A percentile compares a stretch with the other conserved stretches of the same genome.
Conservation (phyloP, 2,888 invertebrate species). For the Lasioglossum vierecki region DNA sequence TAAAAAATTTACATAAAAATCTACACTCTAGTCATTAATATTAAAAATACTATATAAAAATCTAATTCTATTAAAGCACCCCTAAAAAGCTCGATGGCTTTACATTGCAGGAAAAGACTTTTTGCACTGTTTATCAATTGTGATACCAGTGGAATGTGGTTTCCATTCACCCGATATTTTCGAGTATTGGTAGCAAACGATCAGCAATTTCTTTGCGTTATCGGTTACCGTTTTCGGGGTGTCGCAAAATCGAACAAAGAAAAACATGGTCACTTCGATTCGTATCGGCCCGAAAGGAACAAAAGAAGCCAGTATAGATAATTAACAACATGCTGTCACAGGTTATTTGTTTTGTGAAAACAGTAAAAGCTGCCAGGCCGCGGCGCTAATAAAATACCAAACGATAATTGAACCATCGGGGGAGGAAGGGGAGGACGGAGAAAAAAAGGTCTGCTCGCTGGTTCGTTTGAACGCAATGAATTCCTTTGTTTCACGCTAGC, state of each 20-base stretch:
- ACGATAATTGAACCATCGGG: slow-evolving; percentile 25
- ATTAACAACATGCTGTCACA: slow-evolving; percentile 17
- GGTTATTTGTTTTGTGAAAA: slow-evolving; percentile 11
- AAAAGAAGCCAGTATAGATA: background rate
- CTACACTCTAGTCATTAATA: too few relatives aligned
- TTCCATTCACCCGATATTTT: background rate
- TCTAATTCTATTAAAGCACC: background rate
- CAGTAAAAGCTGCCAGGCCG: slow-evolving; percentile 16
- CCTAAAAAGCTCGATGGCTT: background rate
- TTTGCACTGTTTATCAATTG: background rate
- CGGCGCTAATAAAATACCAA: slow-evolving; percentile 34
- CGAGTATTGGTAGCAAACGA: background rate
- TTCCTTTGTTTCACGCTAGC: slow-evolving; percentile 35
- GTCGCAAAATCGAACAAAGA: background rate
- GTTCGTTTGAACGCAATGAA: slow-evolving; percentile 30
- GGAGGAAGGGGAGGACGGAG: background rate
- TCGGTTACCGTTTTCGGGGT: background rate
- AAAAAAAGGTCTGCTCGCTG: background rate
- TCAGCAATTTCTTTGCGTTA: background rate
- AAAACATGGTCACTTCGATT: background rate
- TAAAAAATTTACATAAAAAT: too few relatives aligned
- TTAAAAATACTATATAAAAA: too few relatives aligned
- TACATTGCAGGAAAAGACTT: background rate
- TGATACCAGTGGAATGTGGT: background rate
- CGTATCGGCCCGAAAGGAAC: background rate